These are phyloP conservation scores for Anguilla rostrata DNA, from an alignment of 2,113 vertebrate species.

Conservation along the genomic window DNA sequence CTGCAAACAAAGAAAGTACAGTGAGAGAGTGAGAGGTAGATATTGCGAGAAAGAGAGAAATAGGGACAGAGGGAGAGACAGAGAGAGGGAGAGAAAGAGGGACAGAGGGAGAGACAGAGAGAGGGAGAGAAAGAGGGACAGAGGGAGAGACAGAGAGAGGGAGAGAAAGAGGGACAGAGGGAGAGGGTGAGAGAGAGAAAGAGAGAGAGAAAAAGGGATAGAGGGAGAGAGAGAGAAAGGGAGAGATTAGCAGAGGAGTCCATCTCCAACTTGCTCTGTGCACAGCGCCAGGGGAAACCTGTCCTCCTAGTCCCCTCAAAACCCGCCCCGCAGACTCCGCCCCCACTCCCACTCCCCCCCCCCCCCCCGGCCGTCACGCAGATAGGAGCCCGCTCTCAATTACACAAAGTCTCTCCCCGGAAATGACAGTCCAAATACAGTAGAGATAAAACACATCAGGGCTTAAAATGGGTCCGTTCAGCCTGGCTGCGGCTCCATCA, in stretches of 20 bases:
- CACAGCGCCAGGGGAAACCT: too few relatives aligned
- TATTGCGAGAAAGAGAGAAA: too few relatives aligned
- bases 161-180: too few relatives aligned
- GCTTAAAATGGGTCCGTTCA: conserved; percentile 94
- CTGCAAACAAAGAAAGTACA: too few relatives aligned
- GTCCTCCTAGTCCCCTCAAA: too few relatives aligned
- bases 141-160: too few relatives aligned
- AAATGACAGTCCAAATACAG: conserved; percentile 90
- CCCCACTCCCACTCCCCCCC: not conserved
- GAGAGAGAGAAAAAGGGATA: not conserved
- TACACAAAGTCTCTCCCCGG: conserved; percentile 80
- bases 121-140: too few relatives aligned
- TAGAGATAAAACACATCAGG: conserved; percentile 91
- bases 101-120: too few relatives aligned
- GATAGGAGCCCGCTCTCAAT: conserved; percentile 92
- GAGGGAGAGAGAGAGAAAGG: not conserved
- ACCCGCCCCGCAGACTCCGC: not conserved
- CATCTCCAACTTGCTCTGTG: not conserved
- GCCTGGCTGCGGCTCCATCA: conserved; percentile 88
- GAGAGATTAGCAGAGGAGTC: conserved; percentile 12
- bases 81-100: too few relatives aligned
- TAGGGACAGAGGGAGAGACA: too few relatives aligned
- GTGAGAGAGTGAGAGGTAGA: too few relatives aligned
- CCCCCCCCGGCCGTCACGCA: conserved; percentile 58
- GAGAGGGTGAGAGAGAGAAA: not conserved